Evolutionary conservation across 1,140 invertebrate genomes (phyloP).

Genomic region (Bombus haemorrhoidalis): DNA sequence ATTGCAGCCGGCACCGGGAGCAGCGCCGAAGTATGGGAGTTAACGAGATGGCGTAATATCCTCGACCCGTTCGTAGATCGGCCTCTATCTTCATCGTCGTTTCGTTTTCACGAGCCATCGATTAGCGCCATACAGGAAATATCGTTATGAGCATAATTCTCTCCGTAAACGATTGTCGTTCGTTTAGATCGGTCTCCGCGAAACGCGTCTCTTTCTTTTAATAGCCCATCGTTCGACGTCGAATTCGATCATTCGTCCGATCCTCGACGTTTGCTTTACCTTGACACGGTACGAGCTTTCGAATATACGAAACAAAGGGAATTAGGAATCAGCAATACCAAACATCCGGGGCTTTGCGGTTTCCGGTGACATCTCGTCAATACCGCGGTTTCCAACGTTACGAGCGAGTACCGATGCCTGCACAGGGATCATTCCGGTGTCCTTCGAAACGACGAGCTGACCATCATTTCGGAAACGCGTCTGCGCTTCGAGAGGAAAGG

Average conservation of each 20-base stretch:
- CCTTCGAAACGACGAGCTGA: not conserved
- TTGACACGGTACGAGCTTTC: not conserved
- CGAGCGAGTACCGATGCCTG: not conserved
- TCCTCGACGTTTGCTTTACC: constrained; percentile 7
- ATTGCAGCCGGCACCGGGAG: constrained; percentile 22
- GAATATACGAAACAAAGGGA: constrained; percentile 21
- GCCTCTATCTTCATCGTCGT: constrained; percentile 39
- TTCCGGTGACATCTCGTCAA: constrained; percentile 22
- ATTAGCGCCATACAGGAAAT: constrained; percentile 2
- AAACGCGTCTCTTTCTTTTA: not conserved
- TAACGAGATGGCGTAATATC: constrained; percentile 55
- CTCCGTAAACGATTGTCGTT: not conserved
- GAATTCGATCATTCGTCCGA: not conserved
- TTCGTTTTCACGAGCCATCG: constrained; percentile 52
- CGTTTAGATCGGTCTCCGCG: not conserved
- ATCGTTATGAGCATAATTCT: constrained; percentile 36
- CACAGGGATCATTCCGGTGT: too few relatives aligned
- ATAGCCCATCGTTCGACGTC: not conserved
- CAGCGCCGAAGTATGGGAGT: constrained; percentile 8
- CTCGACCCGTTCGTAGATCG: not conserved
- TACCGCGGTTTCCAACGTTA: constrained; percentile 30
- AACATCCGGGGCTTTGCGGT: constrained; percentile 1
- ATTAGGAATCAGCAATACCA: not conserved
- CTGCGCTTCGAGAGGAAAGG: too few relatives aligned
- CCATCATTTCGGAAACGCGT: not conserved